phyloP scores from a whole-genome alignment of 2,888 invertebrate species.

The Perdita meconis region DNA sequence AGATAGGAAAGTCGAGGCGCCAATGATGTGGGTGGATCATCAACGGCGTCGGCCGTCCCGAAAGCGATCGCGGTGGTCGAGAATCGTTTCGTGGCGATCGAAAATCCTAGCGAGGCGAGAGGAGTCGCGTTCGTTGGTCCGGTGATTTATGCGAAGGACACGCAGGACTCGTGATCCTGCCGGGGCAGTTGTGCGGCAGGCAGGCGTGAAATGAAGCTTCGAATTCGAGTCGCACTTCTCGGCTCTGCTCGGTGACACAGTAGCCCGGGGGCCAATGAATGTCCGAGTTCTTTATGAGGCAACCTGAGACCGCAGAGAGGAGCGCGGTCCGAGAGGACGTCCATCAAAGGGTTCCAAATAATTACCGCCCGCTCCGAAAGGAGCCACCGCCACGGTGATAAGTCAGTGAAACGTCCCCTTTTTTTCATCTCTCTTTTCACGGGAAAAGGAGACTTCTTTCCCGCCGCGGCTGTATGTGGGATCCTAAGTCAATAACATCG shows the following conservation, averaged over 20 bases:
- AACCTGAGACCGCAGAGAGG: slow-evolving; percentile 75
- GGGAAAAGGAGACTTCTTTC: slow-evolving; percentile 34
- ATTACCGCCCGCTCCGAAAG: slow-evolving; percentile 72
- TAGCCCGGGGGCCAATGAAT: slow-evolving; percentile 67
- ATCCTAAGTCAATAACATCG: slow-evolving; percentile 67
- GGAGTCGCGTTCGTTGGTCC: slow-evolving; percentile 3
- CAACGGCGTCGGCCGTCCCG: background rate
- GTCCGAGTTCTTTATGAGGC: slow-evolving; percentile 79
- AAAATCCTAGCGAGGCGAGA: background rate
- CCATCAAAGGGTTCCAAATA: slow-evolving; percentile 82
- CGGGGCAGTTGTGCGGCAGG: slow-evolving; percentile 64
- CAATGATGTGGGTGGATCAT: slow-evolving; percentile 18
- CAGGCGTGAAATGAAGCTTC: slow-evolving; percentile 80
- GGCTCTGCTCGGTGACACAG: slow-evolving; percentile 71
- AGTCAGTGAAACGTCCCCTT: slow-evolving; percentile 57
- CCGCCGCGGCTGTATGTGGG: slow-evolving; percentile 46
- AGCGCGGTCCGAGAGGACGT: slow-evolving; percentile 72
- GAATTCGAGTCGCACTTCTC: slow-evolving; percentile 62
- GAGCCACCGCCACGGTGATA: slow-evolving; percentile 56
- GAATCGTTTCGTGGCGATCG: slow-evolving; percentile 2
- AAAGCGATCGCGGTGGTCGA: background rate
- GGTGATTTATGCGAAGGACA: slow-evolving; percentile 58
- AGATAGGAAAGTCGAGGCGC: slow-evolving; percentile 53
- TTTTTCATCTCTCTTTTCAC: slow-evolving; percentile 10
- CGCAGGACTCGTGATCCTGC: slow-evolving; percentile 60